phyloP scores from a whole-genome alignment of 2,888 invertebrate genomes.

The Morpho deidamia region DNA sequence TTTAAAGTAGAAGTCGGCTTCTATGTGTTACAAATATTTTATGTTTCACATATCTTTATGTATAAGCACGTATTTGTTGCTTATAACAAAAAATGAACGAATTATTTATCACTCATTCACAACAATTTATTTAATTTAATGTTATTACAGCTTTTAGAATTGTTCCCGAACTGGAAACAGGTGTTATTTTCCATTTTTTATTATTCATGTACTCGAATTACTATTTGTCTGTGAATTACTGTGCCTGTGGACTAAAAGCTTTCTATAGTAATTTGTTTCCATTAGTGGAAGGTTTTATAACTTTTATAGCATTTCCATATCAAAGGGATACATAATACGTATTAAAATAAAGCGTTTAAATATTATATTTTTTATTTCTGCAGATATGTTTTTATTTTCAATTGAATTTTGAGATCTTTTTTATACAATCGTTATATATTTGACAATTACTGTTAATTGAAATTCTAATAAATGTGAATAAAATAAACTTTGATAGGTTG shows the following conservation, averaged over 20 bases:
- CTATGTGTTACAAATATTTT: no score
- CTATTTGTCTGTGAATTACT: slow-evolving; percentile 7
- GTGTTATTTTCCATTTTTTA: background rate
- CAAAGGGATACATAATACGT: slow-evolving; percentile 5
- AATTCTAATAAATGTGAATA: no score
- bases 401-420: no score
- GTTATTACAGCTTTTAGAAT: background rate
- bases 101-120: background rate
- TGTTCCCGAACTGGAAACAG: background rate
- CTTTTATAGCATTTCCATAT: slow-evolving; percentile 7
- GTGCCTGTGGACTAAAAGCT: slow-evolving; percentile 2
- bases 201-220: slow-evolving; percentile 3
- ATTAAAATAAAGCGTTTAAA: background rate
- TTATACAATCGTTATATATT: no score
- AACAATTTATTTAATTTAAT: background rate
- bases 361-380: background rate
- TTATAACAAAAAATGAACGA: no score
- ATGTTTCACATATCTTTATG: no score
- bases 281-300: slow-evolving; percentile 4
- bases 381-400: background rate
- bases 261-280: slow-evolving; percentile 9
- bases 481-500: no score
- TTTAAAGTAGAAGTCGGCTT: no score
- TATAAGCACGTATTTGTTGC: no score
- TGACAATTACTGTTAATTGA: no score